These are phyloP conservation scores for Chydorus sphaericus DNA, from an alignment of 2,888 invertebrate genomes.

Conservation along the genomic window DNA sequence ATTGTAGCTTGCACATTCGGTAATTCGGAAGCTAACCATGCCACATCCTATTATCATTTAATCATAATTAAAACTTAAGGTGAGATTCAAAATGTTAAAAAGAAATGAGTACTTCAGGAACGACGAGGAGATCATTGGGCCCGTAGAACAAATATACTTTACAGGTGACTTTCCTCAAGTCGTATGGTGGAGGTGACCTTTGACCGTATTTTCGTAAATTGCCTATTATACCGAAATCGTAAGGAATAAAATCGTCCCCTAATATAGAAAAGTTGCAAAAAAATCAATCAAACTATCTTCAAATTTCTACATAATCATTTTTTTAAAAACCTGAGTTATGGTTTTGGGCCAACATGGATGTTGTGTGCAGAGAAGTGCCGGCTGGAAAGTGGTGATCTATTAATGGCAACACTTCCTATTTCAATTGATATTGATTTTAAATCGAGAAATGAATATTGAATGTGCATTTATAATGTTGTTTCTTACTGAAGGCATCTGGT, in stretches of 20 bases:
- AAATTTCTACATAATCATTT: not conserved
- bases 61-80: not conserved
- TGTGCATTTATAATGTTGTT: not conserved
- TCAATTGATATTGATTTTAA: slow-evolving; percentile 21
- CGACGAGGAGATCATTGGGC: not conserved
- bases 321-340: not conserved
- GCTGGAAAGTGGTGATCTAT: slow-evolving; percentile 26
- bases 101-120: not conserved
- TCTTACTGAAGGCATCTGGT: not conserved
- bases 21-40: slow-evolving; percentile 7
- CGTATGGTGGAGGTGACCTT: slow-evolving; percentile 3
- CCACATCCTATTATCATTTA: slow-evolving; percentile 6
- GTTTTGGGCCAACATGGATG: slow-evolving; percentile 25
- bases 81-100: too few species aligned
- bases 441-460: too few species aligned
- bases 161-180: slow-evolving; percentile 7
- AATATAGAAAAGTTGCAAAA: not conserved
- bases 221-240: slow-evolving; percentile 21
- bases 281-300: not conserved
- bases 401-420: slow-evolving; percentile 24
- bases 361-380: slow-evolving; percentile 24
- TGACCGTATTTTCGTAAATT: slow-evolving; percentile 1
- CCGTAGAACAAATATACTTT: slow-evolving; percentile 17
- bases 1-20: slow-evolving; percentile 9
- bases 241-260: slow-evolving; percentile 23